Evolutionary conservation across 2,888 invertebrate genomes (phyloP), one percentile per base, ranked within the genome.

Genomic region (Synanthedon myopaeformis): DNA sequence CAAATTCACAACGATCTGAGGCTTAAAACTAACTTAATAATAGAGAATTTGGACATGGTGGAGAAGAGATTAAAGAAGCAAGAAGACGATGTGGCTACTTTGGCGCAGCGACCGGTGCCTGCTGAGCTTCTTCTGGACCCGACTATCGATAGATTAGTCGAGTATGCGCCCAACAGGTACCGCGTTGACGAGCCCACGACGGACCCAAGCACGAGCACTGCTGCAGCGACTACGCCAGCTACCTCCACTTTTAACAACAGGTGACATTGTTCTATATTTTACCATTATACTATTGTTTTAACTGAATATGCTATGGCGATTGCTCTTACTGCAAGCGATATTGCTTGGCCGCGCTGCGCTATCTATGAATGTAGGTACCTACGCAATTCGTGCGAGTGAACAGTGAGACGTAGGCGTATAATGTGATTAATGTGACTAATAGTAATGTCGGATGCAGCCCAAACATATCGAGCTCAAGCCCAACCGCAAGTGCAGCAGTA

Each of bases 21-120:
- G 59, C 86, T 92, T 0, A 96, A 95, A 74, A 94, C 96, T 0
- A 95, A 96, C 78, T 91, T 94, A 63, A 96, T 96, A 53, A 96
- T 96, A 53, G 94, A 94, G 64, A 96, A 96, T 76, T 88, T 96
- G 64, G 94, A 94, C 70, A 93, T 94, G 89, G 95, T 96, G 1
- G 95, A 95, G 70, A 94, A 92, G 67, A 88, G 94, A 49, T 74
- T 95, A 54, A 94, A 94, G 76, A 95, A 95, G 68, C 95, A 95
- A 66, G 94, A 95, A 67, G 93, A 94, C 64, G 94, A 94, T 68
- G 94, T 94, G 0, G 93, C 94, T 1, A 91, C 91, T 1, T 76
- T 94, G 53, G 92, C 94, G 0, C 94, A 94, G 67, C 84, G 94
- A 42, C 94, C 94, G 0, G 88, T 87, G 3, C 91, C 94, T 0